A percentile compares a stretch with the other conserved stretches of the same genome.
Conservation (phyloP, 1,140 invertebrate species). For the Hyposmocoma kahamanoa region DNA sequence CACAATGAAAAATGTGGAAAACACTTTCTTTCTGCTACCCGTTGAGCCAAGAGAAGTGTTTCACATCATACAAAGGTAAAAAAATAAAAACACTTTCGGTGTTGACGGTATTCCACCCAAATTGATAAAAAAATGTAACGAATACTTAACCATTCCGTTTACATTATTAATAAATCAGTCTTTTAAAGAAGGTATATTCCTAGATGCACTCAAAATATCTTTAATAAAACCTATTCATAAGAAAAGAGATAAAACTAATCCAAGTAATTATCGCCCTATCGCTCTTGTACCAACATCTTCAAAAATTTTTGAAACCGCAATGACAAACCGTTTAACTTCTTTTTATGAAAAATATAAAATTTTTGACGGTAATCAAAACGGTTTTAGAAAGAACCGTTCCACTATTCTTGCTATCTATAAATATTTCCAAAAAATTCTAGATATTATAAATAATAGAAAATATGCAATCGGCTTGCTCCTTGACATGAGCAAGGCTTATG, state of each 20-base stretch:
- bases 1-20: not conserved
- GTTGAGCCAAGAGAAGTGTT: not conserved
- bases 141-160: not conserved
- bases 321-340: not conserved
- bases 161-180: slow-evolving; percentile 4
- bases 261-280: slow-evolving; percentile 7
- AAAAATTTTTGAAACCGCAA: slow-evolving; percentile 6
- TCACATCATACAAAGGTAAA: not conserved
- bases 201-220: slow-evolving; percentile 5
- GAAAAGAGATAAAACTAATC: not conserved
- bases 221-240: slow-evolving; percentile 5
- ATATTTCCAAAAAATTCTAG: not conserved
- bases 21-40: not conserved
- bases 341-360: slow-evolving; percentile 8
- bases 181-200: slow-evolving; percentile 1
- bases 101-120: slow-evolving; percentile 4
- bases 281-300: not conserved
- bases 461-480: not conserved
- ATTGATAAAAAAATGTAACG: slow-evolving; percentile 1
- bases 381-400: slow-evolving; percentile 2
- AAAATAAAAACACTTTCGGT: slow-evolving; percentile 5
- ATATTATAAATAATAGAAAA: slow-evolving; percentile 1
- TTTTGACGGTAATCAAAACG: slow-evolving; percentile 1
- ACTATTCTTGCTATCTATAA: slow-evolving; percentile 5
- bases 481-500: slow-evolving; percentile 7